Evolutionary conservation across 1,140 invertebrate genomes (phyloP), one percentile per base, ranked within the genome.

Genomic region (Caenorhabditis remanei): DNA sequence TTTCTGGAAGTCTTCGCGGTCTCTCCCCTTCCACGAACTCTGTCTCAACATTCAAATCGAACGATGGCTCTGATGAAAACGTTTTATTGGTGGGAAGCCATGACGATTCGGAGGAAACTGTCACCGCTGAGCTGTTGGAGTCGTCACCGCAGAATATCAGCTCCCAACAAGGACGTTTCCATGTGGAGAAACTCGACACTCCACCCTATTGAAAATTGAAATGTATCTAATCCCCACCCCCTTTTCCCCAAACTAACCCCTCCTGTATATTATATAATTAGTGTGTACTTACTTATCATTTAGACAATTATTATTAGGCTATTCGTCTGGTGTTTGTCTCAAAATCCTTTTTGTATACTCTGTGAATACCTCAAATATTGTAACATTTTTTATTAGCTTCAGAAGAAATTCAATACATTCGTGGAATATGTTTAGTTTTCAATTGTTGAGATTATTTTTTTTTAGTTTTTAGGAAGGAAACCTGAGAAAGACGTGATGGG

Each of bases 341-440:
- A 43, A 71, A 71, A 71, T 19, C 19, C n/a, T 46, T 32, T 32
- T 32, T 32, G 32, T 43, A 19, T 19, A 32, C 32, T 46, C 41
- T 71, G 65, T 71, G 65, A 71, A 71, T 71, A 71, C 46, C 16
- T 19, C 19, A 19, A 43, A 71, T 19, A 43, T 24, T 46, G 65
- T 71, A 46, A 7, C 21, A 32, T 43, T 71, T 71, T 43, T 19
- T 43, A 19, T 24, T 13, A 43, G 21, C 13, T 32, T 19, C 32
- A 65, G 32, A 9, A 19, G 13, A n/a, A 71, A 71, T 71, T 43
- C 65, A 71, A 71, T 71, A 71, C 40, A 71, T 71, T 71, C 16
- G 13, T 71, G 43, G 65, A 71, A 71, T 71, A 14, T 71, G 19
- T n/a, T 21, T 61, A 53, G 9, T 53, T 53, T 53, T 53, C 9